A percentile compares a stretch with the other conserved stretches of the same genome.
phyloP scores from a whole-genome alignment of 1,140 invertebrate species.

The Sinonovacula constricta region DNA sequence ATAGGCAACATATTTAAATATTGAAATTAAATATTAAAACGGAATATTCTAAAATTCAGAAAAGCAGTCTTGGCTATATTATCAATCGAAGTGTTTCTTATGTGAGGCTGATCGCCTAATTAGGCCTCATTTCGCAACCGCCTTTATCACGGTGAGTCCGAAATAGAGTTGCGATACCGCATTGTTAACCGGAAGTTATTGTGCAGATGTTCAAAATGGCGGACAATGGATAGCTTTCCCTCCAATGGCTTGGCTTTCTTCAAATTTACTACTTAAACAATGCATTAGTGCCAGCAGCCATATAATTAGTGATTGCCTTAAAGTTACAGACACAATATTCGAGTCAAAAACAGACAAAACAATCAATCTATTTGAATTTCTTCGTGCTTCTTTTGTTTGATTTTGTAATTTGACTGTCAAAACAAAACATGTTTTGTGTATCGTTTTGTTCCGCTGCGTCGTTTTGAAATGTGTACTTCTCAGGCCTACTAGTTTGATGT shows the following conservation, averaged over 20 bases:
- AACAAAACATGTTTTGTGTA: background rate
- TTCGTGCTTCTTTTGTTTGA: background rate
- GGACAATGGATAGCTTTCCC: conserved; percentile 33
- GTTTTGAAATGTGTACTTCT: background rate
- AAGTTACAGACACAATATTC: too few relatives aligned
- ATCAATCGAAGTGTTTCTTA: too few relatives aligned
- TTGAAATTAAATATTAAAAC: too few relatives aligned
- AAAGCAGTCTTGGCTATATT: too few relatives aligned
- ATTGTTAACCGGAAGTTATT: conserved; percentile 44
- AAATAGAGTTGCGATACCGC: conserved; percentile 17
- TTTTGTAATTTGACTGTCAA: background rate
- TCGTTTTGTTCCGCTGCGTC: background rate
- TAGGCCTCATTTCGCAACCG: too few relatives aligned
- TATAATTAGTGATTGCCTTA: too few relatives aligned
- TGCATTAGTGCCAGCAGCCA: background rate
- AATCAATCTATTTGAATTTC: too few relatives aligned
- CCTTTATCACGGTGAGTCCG: too few relatives aligned
- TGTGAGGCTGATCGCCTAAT: too few relatives aligned
- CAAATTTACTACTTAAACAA: background rate
- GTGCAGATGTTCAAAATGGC: conserved; percentile 48
- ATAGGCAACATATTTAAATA: too few relatives aligned
- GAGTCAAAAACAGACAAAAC: too few relatives aligned
- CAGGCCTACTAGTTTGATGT: background rate
- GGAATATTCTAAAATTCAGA: too few relatives aligned
- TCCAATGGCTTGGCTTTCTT: conserved; percentile 17